A percentile compares a stretch with the other conserved stretches of the same genome.
These are phyloP conservation scores for Notothenia coriiceps DNA, from an alignment of 2,113 vertebrate genomes.

Conservation along the genomic window DNA sequence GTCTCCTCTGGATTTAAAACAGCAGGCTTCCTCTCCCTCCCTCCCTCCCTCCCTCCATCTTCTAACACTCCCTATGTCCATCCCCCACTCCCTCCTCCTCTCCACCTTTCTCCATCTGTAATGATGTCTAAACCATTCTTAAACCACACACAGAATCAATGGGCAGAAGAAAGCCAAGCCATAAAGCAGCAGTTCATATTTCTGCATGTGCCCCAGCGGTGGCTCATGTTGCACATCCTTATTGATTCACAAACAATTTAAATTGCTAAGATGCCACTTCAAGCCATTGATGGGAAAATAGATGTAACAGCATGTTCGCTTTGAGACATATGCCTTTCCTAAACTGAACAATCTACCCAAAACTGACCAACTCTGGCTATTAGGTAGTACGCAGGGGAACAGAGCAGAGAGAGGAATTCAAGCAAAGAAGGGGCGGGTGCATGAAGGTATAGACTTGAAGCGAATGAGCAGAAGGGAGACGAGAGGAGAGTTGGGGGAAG, in stretches of 20 bases:
- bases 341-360: conserved; percentile 16
- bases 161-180: conserved; percentile 52
- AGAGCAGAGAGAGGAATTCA: conserved; percentile 26
- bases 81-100: conserved; percentile 63
- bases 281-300: background rate
- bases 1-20: conserved; percentile 83
- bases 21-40: conserved; percentile 68
- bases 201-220: conserved; percentile 25
- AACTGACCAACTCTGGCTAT: conserved; percentile 5
- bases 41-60: conserved; percentile 50
- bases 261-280: background rate
- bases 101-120: conserved; percentile 52
- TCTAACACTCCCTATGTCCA: conserved; percentile 59
- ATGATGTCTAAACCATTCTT: conserved; percentile 70
- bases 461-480: conserved; percentile 63
- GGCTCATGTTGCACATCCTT: conserved; percentile 26
- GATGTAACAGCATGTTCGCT: background rate
- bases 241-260: conserved; percentile 39
- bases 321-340: conserved; percentile 1
- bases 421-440: conserved; percentile 32
- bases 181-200: conserved; percentile 49
- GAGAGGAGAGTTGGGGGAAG: conserved; percentile 70
- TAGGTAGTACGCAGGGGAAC: conserved; percentile 1
- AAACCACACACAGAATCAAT: conserved; percentile 68
- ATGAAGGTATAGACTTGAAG: conserved; percentile 55